A percentile compares a stretch with the other conserved stretches of the same genome.
phyloP scores from a whole-genome alignment of 2,888 invertebrate genomes.

The Lasioglossum malachurum region DNA sequence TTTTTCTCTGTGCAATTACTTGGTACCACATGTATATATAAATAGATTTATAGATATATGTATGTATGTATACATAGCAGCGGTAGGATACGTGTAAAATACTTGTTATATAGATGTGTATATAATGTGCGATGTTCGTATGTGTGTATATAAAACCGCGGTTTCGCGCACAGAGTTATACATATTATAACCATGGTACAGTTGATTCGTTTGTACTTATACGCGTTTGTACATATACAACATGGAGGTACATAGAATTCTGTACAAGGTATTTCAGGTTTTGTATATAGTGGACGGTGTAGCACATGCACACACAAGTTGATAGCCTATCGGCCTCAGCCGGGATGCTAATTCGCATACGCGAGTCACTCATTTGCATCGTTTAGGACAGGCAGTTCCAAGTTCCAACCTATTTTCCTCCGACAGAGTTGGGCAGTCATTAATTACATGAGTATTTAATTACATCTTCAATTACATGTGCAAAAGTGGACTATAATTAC shows the following conservation, averaged over 20 bases:
- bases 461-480: no score
- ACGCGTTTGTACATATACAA: not conserved
- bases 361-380: not conserved
- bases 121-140: constrained; percentile 3
- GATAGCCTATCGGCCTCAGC: not conserved
- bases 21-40: not conserved
- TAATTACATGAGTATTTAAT: no score
- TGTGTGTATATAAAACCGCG: constrained; percentile 1
- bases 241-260: not conserved
- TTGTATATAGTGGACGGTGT: constrained; percentile 17
- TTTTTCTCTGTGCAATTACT: constrained; percentile 29
- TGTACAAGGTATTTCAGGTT: not conserved
- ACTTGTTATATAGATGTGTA: not conserved
- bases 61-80: not conserved
- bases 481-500: no score
- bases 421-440: no score
- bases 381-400: not conserved
- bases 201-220: not conserved
- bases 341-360: not conserved
- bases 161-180: not conserved
- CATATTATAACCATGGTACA: not conserved
- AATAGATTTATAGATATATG: constrained; percentile 27
- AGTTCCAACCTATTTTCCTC: no score
- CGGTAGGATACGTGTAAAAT: constrained; percentile 5
- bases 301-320: constrained; percentile 16